These are phyloP conservation scores for Bugula neritina DNA, from an alignment of 2,888 invertebrate genomes.

Conservation along the genomic window DNA sequence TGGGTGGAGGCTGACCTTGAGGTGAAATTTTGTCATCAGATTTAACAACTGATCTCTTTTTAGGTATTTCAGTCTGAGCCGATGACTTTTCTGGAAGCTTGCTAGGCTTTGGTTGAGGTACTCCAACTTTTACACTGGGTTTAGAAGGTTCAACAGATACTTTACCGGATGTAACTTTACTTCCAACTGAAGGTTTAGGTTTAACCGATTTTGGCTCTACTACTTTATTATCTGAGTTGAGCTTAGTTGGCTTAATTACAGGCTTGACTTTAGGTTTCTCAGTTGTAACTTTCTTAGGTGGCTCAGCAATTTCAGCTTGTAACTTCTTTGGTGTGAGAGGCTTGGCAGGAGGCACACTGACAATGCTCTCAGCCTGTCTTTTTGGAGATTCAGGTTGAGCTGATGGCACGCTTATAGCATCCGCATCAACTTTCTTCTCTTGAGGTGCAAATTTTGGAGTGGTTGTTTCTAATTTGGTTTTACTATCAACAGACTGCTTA, in stretches of 20 bases:
- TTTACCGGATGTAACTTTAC: neutral
- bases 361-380: neutral
- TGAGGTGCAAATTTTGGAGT: neutral
- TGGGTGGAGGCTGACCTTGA: neutral
- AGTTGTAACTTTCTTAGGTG: neutral
- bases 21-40: neutral
- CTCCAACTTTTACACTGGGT: too few relatives aligned
- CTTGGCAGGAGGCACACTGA: neutral
- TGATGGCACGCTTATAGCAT: neutral
- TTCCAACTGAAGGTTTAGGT: neutral
- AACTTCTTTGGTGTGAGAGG: neutral
- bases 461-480: neutral
- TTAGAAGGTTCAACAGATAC: neutral
- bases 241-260: neutral
- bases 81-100: neutral
- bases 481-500: neutral
- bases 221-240: neutral
- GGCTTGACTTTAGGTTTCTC: neutral
- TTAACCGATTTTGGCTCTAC: neutral
- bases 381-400: conserved; percentile 5
- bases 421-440: neutral
- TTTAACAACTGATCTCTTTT: neutral
- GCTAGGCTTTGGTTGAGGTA: neutral
- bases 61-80: neutral
- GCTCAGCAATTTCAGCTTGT: too few relatives aligned